These are phyloP conservation scores for Archivesica marissinica DNA, from an alignment of 1,140 invertebrate genomes.

Conservation along the genomic window DNA sequence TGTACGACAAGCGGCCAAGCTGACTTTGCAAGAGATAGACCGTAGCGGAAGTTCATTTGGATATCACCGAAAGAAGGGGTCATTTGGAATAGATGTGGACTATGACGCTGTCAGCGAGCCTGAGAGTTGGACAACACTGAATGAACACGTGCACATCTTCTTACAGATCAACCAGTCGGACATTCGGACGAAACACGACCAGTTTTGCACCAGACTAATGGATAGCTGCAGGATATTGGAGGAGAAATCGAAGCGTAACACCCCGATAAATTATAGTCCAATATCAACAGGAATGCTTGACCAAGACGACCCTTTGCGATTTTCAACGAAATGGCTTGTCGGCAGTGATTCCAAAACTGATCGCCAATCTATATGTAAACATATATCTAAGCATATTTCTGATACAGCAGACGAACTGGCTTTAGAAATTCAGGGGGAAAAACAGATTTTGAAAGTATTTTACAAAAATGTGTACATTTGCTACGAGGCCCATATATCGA, in stretches of 20 bases:
- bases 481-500: slow-evolving; percentile 26
- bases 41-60: slow-evolving; percentile 6
- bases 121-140: slow-evolving; percentile 13
- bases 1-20: slow-evolving; percentile 5
- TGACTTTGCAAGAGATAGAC: slow-evolving; percentile 42
- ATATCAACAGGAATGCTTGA: background rate
- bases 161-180: background rate
- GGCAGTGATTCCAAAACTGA: slow-evolving; percentile 26
- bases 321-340: background rate
- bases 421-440: background rate
- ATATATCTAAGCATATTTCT: slow-evolving; percentile 1
- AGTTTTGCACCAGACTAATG: slow-evolving; percentile 32
- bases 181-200: background rate
- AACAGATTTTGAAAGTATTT: background rate
- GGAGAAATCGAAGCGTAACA: background rate
- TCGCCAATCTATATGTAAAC: slow-evolving; percentile 14
- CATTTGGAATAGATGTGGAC: slow-evolving; percentile 27
- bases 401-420: slow-evolving; percentile 1
- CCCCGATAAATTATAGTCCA: background rate
- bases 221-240: background rate
- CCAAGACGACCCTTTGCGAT: background rate
- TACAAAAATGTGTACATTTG: slow-evolving; percentile 25
- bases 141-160: slow-evolving; percentile 12
- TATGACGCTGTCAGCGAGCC: slow-evolving; percentile 7
- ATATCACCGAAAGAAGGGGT: slow-evolving; percentile 23